phyloP scores from a whole-genome alignment of 2,888 invertebrate genomes.

The Eupithecia subfuscata region DNA sequence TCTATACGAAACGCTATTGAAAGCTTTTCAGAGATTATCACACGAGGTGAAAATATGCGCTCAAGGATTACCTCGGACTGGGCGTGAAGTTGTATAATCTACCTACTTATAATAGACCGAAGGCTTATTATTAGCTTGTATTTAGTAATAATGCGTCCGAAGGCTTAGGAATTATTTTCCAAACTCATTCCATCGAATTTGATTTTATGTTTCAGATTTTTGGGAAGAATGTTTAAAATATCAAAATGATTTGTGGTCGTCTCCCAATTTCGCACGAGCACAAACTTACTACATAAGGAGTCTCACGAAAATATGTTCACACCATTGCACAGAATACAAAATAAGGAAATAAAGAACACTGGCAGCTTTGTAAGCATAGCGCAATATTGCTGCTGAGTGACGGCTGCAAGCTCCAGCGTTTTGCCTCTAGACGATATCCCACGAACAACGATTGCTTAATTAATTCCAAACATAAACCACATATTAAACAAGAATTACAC shows the following conservation, averaged over 20 bases:
- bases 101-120: constrained; percentile 27
- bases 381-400: constrained; percentile 49
- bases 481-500: constrained; percentile 52
- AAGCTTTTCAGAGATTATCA: constrained; percentile 80
- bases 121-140: constrained; percentile 10
- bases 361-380: constrained; percentile 42
- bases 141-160: constrained; percentile 6
- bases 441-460: constrained; percentile 45
- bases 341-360: constrained; percentile 46
- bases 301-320: constrained; percentile 35
- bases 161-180: background rate
- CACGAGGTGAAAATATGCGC: constrained; percentile 74
- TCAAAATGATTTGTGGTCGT: background rate
- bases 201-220: background rate
- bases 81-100: constrained; percentile 71
- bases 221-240: background rate
- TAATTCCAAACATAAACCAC: constrained; percentile 48
- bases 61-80: constrained; percentile 73
- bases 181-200: background rate
- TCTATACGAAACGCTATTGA: constrained; percentile 81
- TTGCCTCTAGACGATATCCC: constrained; percentile 31
- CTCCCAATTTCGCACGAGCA: background rate
- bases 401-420: constrained; percentile 33
- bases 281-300: constrained; percentile 33
- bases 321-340: constrained; percentile 42